Percentiles rank a stretch among this genome's conserved stretches.
phyloP scores from a whole-genome alignment of 2,113 vertebrate species.

The Mugil cephalus region DNA sequence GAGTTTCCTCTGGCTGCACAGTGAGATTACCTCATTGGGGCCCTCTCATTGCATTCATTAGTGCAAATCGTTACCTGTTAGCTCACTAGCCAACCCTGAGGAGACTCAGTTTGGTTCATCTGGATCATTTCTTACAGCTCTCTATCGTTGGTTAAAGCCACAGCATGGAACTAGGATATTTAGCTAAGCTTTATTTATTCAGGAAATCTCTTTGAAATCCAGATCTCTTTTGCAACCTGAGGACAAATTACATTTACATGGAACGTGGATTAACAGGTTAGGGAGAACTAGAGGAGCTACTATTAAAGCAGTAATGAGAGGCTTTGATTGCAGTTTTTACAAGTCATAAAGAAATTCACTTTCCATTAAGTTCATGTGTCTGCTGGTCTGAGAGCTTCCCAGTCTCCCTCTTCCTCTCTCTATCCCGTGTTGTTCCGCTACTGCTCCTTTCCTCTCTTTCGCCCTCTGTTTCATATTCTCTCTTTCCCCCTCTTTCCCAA shows the following conservation, averaged over 20 bases:
- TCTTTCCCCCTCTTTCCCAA: slow-evolving; percentile 56
- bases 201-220: slow-evolving; percentile 6
- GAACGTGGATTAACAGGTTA: slow-evolving; percentile 41
- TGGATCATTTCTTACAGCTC: slow-evolving; percentile 34
- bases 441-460: slow-evolving; percentile 31
- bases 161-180: slow-evolving; percentile 18
- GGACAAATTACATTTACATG: accelerated
- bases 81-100: slow-evolving; percentile 51
- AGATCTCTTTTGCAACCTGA: neutral
- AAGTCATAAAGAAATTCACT: slow-evolving; percentile 40
- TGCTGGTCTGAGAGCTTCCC: slow-evolving; percentile 21
- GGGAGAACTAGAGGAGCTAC: slow-evolving; percentile 23
- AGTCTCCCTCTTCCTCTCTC: neutral
- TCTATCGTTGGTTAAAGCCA: slow-evolving; percentile 42
- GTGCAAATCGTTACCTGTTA: slow-evolving; percentile 75
- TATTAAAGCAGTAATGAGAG: slow-evolving; percentile 28
- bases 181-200: neutral
- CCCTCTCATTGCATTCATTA: slow-evolving; percentile 73
- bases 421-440: neutral
- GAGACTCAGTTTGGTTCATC: slow-evolving; percentile 43
- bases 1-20: slow-evolving; percentile 63
- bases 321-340: slow-evolving; percentile 38
- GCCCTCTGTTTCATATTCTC: slow-evolving; percentile 51
- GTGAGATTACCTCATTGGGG: slow-evolving; percentile 60
- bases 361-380: slow-evolving; percentile 27